Evolutionary conservation across 2,113 vertebrate species (phyloP), one percentile per base, ranked within the genome.

Genomic region (Mystacornis crossleyi): DNA sequence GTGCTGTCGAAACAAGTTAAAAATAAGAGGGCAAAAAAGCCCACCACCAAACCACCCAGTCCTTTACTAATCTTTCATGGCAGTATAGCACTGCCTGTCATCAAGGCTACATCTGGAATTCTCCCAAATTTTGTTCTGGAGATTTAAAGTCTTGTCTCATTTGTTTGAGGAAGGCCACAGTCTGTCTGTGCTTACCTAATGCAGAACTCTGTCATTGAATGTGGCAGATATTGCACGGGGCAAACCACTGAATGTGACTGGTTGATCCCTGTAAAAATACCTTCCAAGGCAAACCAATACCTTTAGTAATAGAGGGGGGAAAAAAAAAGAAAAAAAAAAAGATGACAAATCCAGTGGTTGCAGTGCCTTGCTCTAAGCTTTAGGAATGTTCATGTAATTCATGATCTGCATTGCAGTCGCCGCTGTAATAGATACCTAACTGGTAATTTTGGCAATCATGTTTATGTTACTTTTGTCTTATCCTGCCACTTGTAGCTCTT

Each of bases 111-210:
- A 45, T 91, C 75, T 96, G 71, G 34, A 93, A 81, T 88, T 43
- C 17, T 66, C 78, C 55, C 9, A 24, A 6, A 33, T 69, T 53
- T 81, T 83, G 12, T 21, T 42, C 31, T 75, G 71, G 69, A 74
- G 57, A 40, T 90, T 88, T 75, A 28, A 93, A 75, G 33, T 89
- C 53, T 75, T 87, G 47, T 82, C 43, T 89, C 19, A 70, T 74
- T 90, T 50, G 17, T 96, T 74, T 96, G 36, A 77, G 66, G 80
- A 93, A 85, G 71, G n/a, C 50, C 72, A 25, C 66, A 40, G n/a
- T 72, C 80, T 96, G 5, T 78, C 78, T 95, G 29, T 65, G 33
- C 42, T 96, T 86, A 92, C 51, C 82, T 91, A 84, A 75, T 88
- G 72, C 83, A 86, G 72, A 79, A 19, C 54, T 79, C 21, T 48